phyloP scores from a whole-genome alignment of 2,888 invertebrate species.

The Hololepta plana region DNA sequence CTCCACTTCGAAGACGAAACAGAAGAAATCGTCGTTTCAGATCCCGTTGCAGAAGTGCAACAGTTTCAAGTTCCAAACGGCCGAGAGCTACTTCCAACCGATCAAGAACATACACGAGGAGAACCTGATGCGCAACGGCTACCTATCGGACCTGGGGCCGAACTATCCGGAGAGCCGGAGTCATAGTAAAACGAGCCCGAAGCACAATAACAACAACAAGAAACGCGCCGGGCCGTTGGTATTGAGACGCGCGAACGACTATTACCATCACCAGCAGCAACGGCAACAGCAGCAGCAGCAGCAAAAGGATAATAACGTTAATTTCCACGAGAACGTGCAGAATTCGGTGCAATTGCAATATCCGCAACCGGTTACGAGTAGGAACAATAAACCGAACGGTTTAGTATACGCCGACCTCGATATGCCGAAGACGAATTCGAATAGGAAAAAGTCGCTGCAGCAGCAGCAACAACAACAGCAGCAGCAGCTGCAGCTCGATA shows the following conservation, averaged over 20 bases:
- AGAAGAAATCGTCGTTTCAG: slow-evolving; percentile 42
- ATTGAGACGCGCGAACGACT: slow-evolving; percentile 20
- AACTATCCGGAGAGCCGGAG: slow-evolving; percentile 14
- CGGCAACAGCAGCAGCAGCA: slow-evolving; percentile 3
- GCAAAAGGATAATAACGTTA: no score
- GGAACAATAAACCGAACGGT: slow-evolving; percentile 22
- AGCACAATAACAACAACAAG: slow-evolving; percentile 22
- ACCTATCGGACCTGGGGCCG: slow-evolving; percentile 21
- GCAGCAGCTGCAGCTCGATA: slow-evolving; percentile 5
- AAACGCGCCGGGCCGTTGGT: slow-evolving; percentile 26
- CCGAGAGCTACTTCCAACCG: slow-evolving; percentile 42
- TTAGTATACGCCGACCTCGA: slow-evolving; percentile 30
- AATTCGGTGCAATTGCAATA: slow-evolving; percentile 26
- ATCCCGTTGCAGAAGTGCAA: slow-evolving; percentile 45
- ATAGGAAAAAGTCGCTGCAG: slow-evolving; percentile 14
- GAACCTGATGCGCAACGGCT: slow-evolving; percentile 26
- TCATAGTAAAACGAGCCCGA: slow-evolving; percentile 9
- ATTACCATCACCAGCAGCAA: slow-evolving; percentile 17
- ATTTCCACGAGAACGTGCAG: slow-evolving; percentile 19
- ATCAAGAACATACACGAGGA: slow-evolving; percentile 39
- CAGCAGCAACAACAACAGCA: slow-evolving; percentile 9
- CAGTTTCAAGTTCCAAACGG: slow-evolving; percentile 35
- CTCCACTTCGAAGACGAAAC: slow-evolving; percentile 24
- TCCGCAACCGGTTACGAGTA: slow-evolving; percentile 23
- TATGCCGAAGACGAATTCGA: slow-evolving; percentile 22